Conservation (phyloP, 2,113 vertebrate species). For the Seriola rivoliana region DNA sequence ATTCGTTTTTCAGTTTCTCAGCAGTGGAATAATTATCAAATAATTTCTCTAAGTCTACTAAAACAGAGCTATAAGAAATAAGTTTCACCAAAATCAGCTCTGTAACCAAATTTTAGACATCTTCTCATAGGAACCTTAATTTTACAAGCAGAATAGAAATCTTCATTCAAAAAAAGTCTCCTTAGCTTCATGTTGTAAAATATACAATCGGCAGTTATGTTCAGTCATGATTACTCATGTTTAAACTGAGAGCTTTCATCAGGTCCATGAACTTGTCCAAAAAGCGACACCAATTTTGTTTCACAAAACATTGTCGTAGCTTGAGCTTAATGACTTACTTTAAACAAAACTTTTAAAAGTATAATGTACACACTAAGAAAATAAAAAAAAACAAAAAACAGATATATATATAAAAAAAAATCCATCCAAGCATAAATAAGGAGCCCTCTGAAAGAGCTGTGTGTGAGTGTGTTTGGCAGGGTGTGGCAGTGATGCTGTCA, state of each 20-base stretch:
- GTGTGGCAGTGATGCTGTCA: slow-evolving; percentile 7
- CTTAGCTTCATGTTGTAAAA: slow-evolving; percentile 59
- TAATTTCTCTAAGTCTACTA: slow-evolving; percentile 33
- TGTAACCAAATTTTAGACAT: slow-evolving; percentile 49
- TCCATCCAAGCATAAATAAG: slow-evolving; percentile 65
- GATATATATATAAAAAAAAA: slow-evolving; percentile 4
- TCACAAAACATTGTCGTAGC: slow-evolving; percentile 23
- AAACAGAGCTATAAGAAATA: slow-evolving; percentile 45
- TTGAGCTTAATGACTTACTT: slow-evolving; percentile 45
- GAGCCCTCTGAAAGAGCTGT: slow-evolving; percentile 42
- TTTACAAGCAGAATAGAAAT: slow-evolving; percentile 62
- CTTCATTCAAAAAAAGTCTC: slow-evolving; percentile 33
- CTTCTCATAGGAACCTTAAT: slow-evolving; percentile 45
- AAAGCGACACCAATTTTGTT: slow-evolving; percentile 22
- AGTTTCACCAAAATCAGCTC: slow-evolving; percentile 43
- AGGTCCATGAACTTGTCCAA: slow-evolving; percentile 8
- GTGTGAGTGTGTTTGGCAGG: slow-evolving; percentile 54
- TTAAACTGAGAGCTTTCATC: slow-evolving; percentile 62
- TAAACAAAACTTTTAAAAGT: slow-evolving; percentile 32
- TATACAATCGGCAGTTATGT: slow-evolving; percentile 51
- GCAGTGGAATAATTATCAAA: slow-evolving; percentile 46
- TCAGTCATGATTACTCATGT: slow-evolving; percentile 34
- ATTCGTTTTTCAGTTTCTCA: slow-evolving; percentile 33
- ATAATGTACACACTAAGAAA: slow-evolving; percentile 60
- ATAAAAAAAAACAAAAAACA: slow-evolving; percentile 20